phyloP scores from a whole-genome alignment of 2,797 vertebrate species.

The Loris lydekkerianus region DNA sequence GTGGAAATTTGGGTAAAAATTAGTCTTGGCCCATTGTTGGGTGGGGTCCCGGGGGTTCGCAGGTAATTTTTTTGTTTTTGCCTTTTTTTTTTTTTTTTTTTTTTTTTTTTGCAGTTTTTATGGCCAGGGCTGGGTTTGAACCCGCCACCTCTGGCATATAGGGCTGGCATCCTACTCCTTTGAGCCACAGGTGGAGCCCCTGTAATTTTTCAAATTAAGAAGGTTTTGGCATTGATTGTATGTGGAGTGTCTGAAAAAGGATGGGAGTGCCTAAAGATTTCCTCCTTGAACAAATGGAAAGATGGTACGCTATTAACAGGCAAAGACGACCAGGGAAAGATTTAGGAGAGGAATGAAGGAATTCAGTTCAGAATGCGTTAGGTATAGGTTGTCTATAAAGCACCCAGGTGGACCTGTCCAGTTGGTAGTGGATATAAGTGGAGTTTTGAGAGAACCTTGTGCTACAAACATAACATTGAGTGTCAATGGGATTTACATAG shows the following conservation, averaged over 20 bases:
- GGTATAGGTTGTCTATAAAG: neutral
- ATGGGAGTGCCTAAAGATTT: neutral
- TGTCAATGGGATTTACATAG: neutral
- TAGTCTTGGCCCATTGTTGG: too few species aligned
- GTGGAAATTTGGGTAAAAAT: too few species aligned
- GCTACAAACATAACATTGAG: neutral
- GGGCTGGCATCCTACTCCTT: too few species aligned
- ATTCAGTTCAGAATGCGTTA: neutral
- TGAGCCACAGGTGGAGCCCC: too few species aligned
- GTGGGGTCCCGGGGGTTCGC: too few species aligned
- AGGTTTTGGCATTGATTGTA: neutral
- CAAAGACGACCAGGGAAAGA: neutral
- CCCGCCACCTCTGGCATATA: too few species aligned
- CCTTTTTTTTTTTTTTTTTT: too few species aligned
- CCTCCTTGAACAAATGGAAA: neutral
- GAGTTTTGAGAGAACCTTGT: neutral
- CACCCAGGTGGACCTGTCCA: neutral
- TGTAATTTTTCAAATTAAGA: neutral
- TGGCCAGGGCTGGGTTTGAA: too few species aligned
- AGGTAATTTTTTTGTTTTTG: neutral
- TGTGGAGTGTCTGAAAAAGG: neutral
- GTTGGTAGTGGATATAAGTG: neutral
- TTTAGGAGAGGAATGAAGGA: neutral
- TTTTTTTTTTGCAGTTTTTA: too few species aligned
- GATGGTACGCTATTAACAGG: neutral